phyloP scores from a whole-genome alignment of 2,797 vertebrate genomes.

The Xerus rutilus region DNA sequence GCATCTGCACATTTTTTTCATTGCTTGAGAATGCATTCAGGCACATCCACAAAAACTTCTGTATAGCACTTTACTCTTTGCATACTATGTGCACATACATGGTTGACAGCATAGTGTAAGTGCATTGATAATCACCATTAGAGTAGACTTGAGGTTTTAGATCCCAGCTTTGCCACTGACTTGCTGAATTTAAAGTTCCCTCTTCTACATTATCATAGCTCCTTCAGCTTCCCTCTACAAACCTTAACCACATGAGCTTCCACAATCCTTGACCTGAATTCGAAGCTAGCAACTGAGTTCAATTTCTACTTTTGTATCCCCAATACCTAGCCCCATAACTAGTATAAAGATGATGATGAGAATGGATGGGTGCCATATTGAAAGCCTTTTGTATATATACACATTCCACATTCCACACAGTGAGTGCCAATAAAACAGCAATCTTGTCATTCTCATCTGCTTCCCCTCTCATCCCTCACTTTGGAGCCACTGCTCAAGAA shows the following conservation, averaged over 20 bases:
- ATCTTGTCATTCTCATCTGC: background rate
- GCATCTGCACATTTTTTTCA: background rate
- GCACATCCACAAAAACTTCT: conserved; percentile 1
- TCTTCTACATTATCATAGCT: background rate
- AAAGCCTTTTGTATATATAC: background rate
- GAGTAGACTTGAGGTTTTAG: conserved; percentile 40
- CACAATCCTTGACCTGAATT: background rate
- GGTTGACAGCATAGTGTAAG: background rate
- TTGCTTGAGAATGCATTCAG: conserved; percentile 16
- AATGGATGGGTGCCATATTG: background rate
- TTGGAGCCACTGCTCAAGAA: background rate
- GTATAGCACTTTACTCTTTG: background rate
- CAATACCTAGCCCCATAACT: conserved; percentile 40
- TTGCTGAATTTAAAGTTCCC: conserved; percentile 42
- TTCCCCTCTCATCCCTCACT: background rate
- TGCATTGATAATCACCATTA: background rate
- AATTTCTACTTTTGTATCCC: background rate
- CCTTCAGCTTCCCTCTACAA: background rate
- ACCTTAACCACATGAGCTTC: background rate
- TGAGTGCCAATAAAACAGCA: conserved; percentile 24
- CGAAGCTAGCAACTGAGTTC: background rate
- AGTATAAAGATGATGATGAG: background rate
- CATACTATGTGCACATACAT: background rate
- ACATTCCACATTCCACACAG: background rate
- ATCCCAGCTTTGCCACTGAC: background rate